Percentiles rank a stretch among this genome's conserved stretches.
Conservation (phyloP, 2,113 vertebrate species). For the Nesogale talazaci region DNA sequence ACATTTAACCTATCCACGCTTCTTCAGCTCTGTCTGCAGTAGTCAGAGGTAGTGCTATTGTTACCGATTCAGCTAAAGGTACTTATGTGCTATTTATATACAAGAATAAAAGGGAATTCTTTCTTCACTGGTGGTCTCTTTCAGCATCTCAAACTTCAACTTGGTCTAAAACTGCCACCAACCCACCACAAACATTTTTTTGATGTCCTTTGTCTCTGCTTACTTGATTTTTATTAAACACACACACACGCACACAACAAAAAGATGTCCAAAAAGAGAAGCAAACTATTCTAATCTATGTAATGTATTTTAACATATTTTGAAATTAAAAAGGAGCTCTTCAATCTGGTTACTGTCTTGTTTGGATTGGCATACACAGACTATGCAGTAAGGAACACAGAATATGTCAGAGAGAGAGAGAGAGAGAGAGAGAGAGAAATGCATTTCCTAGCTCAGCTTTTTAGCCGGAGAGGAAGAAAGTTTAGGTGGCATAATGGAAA, state of each 20-base stretch:
- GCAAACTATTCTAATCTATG: constrained; percentile 30
- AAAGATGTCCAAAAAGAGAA: constrained; percentile 51
- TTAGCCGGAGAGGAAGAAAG: background rate
- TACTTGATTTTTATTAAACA: constrained; percentile 66
- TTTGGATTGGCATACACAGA: constrained; percentile 50
- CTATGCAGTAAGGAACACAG: constrained; percentile 18
- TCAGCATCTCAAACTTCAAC: constrained; percentile 45
- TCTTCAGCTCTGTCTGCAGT: background rate
- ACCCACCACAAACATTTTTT: constrained; percentile 37
- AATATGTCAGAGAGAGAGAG: background rate
- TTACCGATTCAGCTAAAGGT: constrained; percentile 49
- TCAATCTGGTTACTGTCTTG: constrained; percentile 42
- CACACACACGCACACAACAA: constrained; percentile 57
- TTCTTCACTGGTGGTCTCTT: constrained; percentile 72
- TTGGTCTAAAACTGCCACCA: constrained; percentile 68
- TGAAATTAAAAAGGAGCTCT: constrained; percentile 50
- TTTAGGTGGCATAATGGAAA: constrained; percentile 29
- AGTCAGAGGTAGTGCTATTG: constrained; percentile 50
- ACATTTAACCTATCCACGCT: constrained; percentile 71
- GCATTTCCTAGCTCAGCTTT: constrained; percentile 32
- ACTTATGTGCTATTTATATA: constrained; percentile 58
- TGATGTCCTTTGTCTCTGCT: constrained; percentile 63
- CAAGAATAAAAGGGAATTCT: constrained; percentile 47
- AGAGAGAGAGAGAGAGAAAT: background rate
- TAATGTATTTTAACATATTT: constrained; percentile 37